Percentiles rank a stretch among this genome's conserved stretches.
Conservation (phyloP, 2,797 vertebrate species). For the Pangasius mekongensis region DNA sequence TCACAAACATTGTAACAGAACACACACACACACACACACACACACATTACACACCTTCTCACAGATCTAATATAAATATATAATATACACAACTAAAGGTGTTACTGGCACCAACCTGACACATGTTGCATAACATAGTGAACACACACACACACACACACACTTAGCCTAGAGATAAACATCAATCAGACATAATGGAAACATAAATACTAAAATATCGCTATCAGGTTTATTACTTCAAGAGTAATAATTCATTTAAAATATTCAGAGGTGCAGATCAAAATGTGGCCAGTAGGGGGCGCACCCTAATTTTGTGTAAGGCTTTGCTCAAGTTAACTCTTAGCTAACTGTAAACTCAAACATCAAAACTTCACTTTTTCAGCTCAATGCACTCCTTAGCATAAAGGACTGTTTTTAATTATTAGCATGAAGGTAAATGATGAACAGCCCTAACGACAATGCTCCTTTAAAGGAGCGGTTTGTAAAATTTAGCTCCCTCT, state of each 20-base stretch:
- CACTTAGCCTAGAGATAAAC: not conserved
- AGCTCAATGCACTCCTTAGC: not conserved
- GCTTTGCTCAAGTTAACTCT: not conserved
- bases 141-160: slow-evolving; percentile 2
- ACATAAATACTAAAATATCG: not conserved
- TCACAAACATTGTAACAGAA: slow-evolving; percentile 32
- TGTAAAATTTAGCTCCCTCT: not conserved
- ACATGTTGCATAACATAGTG: slow-evolving; percentile 6
- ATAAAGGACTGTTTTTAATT: not conserved
- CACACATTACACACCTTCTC: slow-evolving; percentile 34
- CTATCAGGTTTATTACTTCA: not conserved
- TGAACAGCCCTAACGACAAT: not conserved
- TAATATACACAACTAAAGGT: not conserved
- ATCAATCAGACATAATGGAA: not conserved
- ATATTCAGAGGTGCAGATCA: not conserved
- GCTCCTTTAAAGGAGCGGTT: not conserved
- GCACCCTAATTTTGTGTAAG: not conserved
- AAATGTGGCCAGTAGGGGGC: not conserved
- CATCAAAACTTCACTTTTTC: not conserved
- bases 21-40: slow-evolving; percentile 12
- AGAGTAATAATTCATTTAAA: not conserved
- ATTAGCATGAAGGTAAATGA: not conserved
- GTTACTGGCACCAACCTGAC: not conserved
- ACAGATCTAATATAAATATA: slow-evolving; percentile 28
- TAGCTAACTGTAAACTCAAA: not conserved